Conservation (phyloP, 2,113 vertebrate genomes). For the Platichthys flesus region DNA sequence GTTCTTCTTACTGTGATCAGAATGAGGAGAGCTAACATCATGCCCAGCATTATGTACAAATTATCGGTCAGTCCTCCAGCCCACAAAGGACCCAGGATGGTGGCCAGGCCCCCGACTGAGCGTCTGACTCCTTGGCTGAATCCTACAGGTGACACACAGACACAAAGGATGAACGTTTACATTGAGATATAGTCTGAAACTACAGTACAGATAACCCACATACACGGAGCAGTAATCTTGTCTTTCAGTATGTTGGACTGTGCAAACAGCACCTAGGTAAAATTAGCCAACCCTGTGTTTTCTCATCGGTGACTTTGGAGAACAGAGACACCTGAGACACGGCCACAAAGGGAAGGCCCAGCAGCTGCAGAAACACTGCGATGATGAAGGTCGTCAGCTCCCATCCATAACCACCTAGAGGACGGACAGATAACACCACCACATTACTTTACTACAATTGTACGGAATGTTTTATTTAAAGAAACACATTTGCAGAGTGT, state of each 20-base stretch:
- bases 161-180: constrained; percentile 9
- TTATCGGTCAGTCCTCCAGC: constrained; percentile 85
- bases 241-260: constrained; percentile 12
- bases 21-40: constrained; percentile 86
- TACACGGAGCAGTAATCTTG: constrained; percentile 19
- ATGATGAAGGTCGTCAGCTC: constrained; percentile 83
- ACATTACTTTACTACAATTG: not conserved
- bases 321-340: constrained; percentile 89
- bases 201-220: not conserved
- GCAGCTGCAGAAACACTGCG: constrained; percentile 87
- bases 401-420: constrained; percentile 77
- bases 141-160: constrained; percentile 65
- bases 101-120: constrained; percentile 86
- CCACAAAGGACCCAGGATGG: constrained; percentile 88
- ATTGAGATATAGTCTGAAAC: not conserved
- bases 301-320: constrained; percentile 88
- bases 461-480: not conserved
- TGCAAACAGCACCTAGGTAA: constrained; percentile 4
- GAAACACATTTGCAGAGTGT: not conserved
- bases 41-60: constrained; percentile 85
- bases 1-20: constrained; percentile 81
- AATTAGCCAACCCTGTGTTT: constrained; percentile 83
- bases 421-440: not conserved
- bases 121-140: constrained; percentile 87
- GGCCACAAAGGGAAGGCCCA: constrained; percentile 87